These are phyloP conservation scores for Calcarius lapponicus DNA, from an alignment of 2,797 vertebrate species.

Conservation along the genomic window DNA sequence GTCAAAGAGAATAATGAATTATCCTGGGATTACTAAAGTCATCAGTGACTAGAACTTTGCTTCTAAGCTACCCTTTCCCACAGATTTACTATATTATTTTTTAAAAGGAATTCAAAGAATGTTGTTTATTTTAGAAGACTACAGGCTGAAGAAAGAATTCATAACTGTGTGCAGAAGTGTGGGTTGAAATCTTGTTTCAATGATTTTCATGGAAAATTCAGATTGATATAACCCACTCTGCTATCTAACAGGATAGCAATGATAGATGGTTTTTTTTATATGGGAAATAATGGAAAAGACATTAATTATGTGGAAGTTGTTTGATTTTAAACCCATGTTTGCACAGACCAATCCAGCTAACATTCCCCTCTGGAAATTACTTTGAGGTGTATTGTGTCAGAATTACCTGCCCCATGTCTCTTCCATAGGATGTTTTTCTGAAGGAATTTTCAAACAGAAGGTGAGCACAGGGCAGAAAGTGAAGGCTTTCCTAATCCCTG, in stretches of 20 bases:
- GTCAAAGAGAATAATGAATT: conserved; percentile 55
- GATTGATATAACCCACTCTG: background rate
- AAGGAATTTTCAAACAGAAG: background rate
- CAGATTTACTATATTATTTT: conserved; percentile 18
- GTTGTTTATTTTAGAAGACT: conserved; percentile 36
- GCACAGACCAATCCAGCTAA: background rate
- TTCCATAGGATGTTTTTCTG: background rate
- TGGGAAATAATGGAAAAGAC: background rate
- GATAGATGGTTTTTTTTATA: background rate
- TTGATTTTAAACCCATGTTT: background rate
- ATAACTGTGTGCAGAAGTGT: background rate
- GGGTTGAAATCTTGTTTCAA: background rate
- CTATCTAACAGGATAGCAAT: background rate
- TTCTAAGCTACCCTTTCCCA: conserved; percentile 49
- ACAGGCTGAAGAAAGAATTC: conserved; percentile 19
- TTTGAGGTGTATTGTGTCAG: background rate
- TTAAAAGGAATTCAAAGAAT: conserved; percentile 26
- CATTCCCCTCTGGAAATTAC: accelerated
- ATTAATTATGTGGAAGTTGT: background rate
- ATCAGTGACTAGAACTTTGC: background rate
- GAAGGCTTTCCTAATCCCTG: background rate
- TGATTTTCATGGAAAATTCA: background rate
- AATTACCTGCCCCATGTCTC: background rate
- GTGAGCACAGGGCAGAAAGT: background rate
- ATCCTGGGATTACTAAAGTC: conserved; percentile 23